Evolutionary conservation across 2,888 invertebrate genomes (phyloP).

Genomic region (Polymixis flavicincta): DNA sequence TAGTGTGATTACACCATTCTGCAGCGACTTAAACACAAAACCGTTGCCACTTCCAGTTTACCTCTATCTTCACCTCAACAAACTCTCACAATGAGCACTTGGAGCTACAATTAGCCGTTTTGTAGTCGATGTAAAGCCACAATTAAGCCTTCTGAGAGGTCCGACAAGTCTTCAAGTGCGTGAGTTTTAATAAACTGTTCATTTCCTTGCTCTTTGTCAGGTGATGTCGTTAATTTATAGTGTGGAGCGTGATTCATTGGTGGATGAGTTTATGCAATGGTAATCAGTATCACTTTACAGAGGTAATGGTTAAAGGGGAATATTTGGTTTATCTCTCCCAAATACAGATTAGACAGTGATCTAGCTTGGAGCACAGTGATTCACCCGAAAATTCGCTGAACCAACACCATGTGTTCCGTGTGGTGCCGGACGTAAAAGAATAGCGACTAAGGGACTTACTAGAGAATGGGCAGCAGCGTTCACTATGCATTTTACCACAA

Average conservation of each 20-base stretch:
- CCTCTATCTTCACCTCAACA: slow-evolving; percentile 65
- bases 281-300: slow-evolving; percentile 25
- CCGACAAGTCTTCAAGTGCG: slow-evolving; percentile 72
- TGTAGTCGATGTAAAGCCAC: slow-evolving; percentile 86
- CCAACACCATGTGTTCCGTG: too few species aligned
- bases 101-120: slow-evolving; percentile 88
- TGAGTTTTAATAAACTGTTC: slow-evolving; percentile 80
- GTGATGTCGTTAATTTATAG: slow-evolving; percentile 75
- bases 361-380: too few species aligned
- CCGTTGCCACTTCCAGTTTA: slow-evolving; percentile 65
- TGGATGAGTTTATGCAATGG: slow-evolving; percentile 35
- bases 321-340: too few species aligned
- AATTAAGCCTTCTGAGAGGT: slow-evolving; percentile 85
- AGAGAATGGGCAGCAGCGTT: too few species aligned
- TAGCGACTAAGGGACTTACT: too few species aligned
- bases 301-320: not conserved
- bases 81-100: slow-evolving; percentile 84
- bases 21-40: too few species aligned
- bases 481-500: too few species aligned
- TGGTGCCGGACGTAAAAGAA: too few species aligned
- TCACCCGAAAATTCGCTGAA: too few species aligned
- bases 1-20: too few species aligned
- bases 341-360: too few species aligned
- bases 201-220: slow-evolving; percentile 75
- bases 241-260: slow-evolving; percentile 65